Evolutionary conservation across 2,113 vertebrate genomes (phyloP).

Genomic region (Copsychus sechellarum): DNA sequence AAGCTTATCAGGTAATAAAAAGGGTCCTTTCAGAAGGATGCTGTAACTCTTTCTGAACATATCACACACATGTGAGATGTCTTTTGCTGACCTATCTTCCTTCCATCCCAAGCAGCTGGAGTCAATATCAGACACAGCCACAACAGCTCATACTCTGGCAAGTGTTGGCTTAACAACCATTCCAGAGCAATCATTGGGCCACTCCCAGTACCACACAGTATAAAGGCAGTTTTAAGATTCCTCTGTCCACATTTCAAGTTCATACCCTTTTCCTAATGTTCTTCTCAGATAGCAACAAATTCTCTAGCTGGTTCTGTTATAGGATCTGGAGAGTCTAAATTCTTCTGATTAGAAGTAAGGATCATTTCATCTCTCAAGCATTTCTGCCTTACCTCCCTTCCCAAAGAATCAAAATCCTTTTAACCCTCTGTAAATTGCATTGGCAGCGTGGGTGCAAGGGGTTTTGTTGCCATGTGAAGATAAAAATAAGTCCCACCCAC

Average conservation of each 20-base stretch:
- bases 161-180: not conserved
- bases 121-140: not conserved
- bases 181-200: not conserved
- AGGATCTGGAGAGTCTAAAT: not conserved
- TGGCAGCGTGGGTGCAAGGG: not conserved
- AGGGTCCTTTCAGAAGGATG: not conserved
- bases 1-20: not conserved
- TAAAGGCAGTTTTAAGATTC: not conserved
- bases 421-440: not conserved
- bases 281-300: not conserved
- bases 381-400: not conserved
- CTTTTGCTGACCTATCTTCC: not conserved
- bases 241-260: not conserved
- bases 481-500: not conserved
- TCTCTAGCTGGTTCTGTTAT: not conserved
- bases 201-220: not conserved
- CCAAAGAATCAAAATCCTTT: not conserved
- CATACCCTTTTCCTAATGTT: not conserved
- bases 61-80: not conserved
- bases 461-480: not conserved
- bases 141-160: not conserved
- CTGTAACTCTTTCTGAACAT: not conserved
- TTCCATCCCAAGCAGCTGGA: not conserved
- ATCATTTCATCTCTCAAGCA: not conserved
- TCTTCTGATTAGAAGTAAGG: not conserved